Evolutionary conservation across 2,888 invertebrate genomes (phyloP).

Genomic region (Perizoma flavofasciatum): DNA sequence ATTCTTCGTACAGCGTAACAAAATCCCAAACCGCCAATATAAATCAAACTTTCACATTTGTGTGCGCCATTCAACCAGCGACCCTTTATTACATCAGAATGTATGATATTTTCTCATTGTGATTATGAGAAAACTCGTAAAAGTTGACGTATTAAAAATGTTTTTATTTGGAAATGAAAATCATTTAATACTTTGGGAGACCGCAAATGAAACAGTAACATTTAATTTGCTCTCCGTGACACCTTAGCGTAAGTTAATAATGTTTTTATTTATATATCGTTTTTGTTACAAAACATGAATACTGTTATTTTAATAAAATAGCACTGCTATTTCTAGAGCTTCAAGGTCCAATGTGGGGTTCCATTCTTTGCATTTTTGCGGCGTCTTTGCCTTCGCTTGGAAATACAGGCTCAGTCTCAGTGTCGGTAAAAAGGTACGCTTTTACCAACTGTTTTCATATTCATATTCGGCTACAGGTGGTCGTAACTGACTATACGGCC

Average conservation of each 20-base stretch:
- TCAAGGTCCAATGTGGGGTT: constrained; percentile 42
- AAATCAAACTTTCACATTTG: constrained; percentile 45
- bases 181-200: constrained; percentile 33
- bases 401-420: constrained; percentile 61
- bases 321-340: constrained; percentile 50
- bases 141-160: constrained; percentile 40
- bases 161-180: constrained; percentile 39
- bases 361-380: constrained; percentile 66
- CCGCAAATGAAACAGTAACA: constrained; percentile 40
- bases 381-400: constrained; percentile 58
- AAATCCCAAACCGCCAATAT: constrained; percentile 56
- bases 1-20: constrained; percentile 62
- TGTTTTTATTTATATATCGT: constrained; percentile 28
- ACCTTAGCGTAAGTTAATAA: constrained; percentile 37
- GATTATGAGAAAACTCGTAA: constrained; percentile 34
- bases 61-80: constrained; percentile 24
- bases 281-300: constrained; percentile 28
- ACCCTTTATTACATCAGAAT: constrained; percentile 37
- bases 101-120: constrained; percentile 33
- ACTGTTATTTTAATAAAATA: constrained; percentile 35
- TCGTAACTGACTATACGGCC: constrained; percentile 39
- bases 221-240: constrained; percentile 39
- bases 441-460: constrained; percentile 55
- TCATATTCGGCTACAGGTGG: constrained; percentile 64
- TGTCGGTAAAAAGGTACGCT: constrained; percentile 61